Percentiles rank a stretch among this genome's conserved stretches.
Evolutionary conservation across 2,797 vertebrate genomes (phyloP).

Genomic region (Amblyopsis hoosieri): DNA sequence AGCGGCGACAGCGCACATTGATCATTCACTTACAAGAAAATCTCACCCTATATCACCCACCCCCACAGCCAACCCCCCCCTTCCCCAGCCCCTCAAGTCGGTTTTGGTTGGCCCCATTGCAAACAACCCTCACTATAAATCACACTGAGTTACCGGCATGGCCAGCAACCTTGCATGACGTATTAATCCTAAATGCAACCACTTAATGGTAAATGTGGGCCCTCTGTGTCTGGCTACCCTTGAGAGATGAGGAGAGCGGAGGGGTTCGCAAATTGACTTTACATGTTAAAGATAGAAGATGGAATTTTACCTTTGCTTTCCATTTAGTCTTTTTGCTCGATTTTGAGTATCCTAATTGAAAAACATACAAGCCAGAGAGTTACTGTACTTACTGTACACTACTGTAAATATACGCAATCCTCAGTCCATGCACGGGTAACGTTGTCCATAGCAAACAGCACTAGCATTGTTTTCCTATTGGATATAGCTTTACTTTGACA

Average conservation of each 20-base stretch:
- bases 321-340: neutral
- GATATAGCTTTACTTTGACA: neutral
- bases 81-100: slow-evolving; percentile 27
- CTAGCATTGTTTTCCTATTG: no score
- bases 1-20: slow-evolving; percentile 20
- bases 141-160: slow-evolving; percentile 22
- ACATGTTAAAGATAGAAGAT: neutral
- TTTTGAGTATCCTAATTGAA: no score
- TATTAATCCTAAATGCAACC: slow-evolving; percentile 29
- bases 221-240: slow-evolving; percentile 14
- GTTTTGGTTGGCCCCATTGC: slow-evolving; percentile 24
- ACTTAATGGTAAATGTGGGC: slow-evolving; percentile 28
- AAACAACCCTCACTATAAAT: slow-evolving; percentile 43
- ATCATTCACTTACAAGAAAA: slow-evolving; percentile 33
- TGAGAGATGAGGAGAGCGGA: neutral
- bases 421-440: no score
- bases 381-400: no score
- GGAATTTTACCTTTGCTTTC: neutral
- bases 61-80: neutral
- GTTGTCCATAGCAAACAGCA: no score
- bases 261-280: neutral
- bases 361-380: no score
- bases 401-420: no score
- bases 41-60: slow-evolving; percentile 29
- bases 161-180: slow-evolving; percentile 32